Evolutionary conservation across 2,888 invertebrate species (phyloP).

Genomic region (Nemurella pictetii): DNA sequence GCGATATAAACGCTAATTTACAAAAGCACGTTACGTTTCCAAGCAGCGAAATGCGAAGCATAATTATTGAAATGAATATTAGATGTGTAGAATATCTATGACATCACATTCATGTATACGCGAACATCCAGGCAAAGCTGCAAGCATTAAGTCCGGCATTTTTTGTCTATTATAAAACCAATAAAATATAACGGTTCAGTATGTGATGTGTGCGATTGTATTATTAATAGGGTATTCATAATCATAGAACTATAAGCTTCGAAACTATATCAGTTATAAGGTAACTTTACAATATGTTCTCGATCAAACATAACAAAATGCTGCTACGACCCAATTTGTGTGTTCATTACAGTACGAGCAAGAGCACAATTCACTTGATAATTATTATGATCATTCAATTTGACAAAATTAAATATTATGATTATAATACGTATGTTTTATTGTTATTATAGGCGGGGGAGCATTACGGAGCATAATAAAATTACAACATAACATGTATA

Average conservation of each 20-base stretch:
- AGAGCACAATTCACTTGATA: not conserved
- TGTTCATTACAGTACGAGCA: not conserved
- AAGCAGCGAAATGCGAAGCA: no score
- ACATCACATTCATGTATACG: no score
- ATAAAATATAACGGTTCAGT: no score
- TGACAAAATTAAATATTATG: not conserved
- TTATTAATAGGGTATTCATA: no score
- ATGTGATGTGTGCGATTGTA: no score
- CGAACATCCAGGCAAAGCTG: not conserved
- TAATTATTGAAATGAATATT: no score
- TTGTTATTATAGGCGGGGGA: not conserved
- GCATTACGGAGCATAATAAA: not conserved
- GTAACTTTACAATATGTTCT: not conserved
- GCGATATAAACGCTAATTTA: no score
- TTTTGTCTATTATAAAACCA: no score
- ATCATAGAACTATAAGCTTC: no score
- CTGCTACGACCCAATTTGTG: not conserved
- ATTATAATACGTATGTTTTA: not conserved
- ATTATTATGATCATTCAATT: not conserved
- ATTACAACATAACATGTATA: not conserved
- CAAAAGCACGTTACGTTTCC: no score
- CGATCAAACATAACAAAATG: not conserved
- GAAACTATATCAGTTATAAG: not conserved
- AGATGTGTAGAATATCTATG: no score
- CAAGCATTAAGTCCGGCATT: not conserved